A percentile compares a stretch with the other conserved stretches of the same genome.
These are phyloP conservation scores for Fringilla coelebs DNA, from an alignment of 2,797 vertebrate species.

Conservation along the genomic window DNA sequence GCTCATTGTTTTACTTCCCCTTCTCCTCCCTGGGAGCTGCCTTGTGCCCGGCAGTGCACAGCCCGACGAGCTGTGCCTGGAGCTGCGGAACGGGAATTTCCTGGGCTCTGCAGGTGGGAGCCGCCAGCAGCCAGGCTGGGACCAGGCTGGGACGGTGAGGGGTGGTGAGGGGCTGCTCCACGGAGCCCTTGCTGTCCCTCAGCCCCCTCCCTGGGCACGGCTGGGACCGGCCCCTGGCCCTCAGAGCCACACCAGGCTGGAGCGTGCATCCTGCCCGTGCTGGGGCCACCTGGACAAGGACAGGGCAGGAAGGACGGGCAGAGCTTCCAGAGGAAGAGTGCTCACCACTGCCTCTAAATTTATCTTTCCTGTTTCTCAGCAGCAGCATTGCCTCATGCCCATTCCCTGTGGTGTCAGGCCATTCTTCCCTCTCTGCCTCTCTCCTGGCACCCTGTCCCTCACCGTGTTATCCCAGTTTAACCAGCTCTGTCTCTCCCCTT, in stretches of 20 bases:
- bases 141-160: not conserved
- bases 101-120: not conserved
- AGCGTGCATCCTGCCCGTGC: accelerated
- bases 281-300: not conserved
- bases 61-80: not conserved
- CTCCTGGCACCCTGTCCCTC: not conserved
- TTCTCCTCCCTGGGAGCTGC: accelerated
- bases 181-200: accelerated
- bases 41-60: not conserved
- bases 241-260: not conserved
- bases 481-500: not conserved
- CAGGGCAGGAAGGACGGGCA: slow-evolving; percentile 7
- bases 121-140: not conserved
- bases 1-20: not conserved
- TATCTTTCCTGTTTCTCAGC: slow-evolving; percentile 59
- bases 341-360: slow-evolving; percentile 48
- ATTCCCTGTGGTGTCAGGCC: not conserved
- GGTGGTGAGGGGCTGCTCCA: not conserved
- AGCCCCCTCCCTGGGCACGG: not conserved
- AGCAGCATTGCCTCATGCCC: not conserved
- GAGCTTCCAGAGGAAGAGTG: slow-evolving; percentile 39
- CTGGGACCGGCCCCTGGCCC: not conserved
- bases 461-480: accelerated
- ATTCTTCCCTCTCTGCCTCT: not conserved
- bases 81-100: not conserved